Evolutionary conservation across 2,113 vertebrate species (phyloP).

Genomic region (Pontoporia blainvillei): DNA sequence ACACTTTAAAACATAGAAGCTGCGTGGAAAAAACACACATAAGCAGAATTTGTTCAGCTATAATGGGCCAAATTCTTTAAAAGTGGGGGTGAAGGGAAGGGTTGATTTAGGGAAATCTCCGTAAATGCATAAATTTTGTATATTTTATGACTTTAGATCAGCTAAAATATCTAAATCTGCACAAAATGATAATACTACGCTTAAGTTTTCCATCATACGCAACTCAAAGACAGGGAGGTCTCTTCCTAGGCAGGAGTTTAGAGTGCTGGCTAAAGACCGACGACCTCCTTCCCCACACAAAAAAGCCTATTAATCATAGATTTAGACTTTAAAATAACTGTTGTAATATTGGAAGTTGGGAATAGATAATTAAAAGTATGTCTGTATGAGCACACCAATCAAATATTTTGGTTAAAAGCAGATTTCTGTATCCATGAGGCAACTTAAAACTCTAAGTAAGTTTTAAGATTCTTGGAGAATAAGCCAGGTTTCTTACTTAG

Average conservation of each 20-base stretch:
- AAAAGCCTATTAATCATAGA: background rate
- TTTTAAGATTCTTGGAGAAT: slow-evolving; percentile 13
- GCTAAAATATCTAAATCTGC: background rate
- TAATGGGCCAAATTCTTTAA: background rate
- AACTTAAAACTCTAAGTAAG: background rate
- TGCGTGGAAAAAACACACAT: background rate
- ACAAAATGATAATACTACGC: background rate
- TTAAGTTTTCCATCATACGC: rapidly evolving
- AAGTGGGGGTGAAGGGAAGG: background rate
- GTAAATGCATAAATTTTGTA: background rate
- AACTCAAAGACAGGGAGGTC: background rate
- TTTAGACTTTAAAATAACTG: slow-evolving; percentile 1
- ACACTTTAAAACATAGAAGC: background rate
- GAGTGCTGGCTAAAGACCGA: background rate
- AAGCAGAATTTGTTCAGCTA: background rate
- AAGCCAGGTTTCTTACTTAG: background rate
- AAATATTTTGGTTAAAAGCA: slow-evolving; percentile 10
- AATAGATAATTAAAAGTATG: background rate
- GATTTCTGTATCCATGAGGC: background rate
- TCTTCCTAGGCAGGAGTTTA: background rate
- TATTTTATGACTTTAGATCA: background rate
- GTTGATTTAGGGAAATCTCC: background rate
- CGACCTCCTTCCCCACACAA: no score
- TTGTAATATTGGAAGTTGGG: background rate
- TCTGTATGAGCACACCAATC: background rate